These are phyloP conservation scores for Pterocles burchelli DNA, from an alignment of 2,113 vertebrate species.

Conservation along the genomic window DNA sequence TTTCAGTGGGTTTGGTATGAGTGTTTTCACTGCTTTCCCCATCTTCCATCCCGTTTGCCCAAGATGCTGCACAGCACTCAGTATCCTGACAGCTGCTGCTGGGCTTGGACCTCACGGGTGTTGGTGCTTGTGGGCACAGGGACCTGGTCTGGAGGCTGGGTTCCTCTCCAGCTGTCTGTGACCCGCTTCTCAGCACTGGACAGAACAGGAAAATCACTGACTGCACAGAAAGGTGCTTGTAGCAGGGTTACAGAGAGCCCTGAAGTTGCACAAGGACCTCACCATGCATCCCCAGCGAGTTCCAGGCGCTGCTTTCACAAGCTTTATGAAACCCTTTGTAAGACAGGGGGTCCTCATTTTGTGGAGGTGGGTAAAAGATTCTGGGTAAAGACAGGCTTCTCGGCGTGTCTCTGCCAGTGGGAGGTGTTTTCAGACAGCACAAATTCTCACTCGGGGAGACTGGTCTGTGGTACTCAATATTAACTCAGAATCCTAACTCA, in stretches of 20 bases:
- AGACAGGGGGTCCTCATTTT: neutral
- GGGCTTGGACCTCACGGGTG: neutral
- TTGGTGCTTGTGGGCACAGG: neutral
- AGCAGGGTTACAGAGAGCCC: neutral
- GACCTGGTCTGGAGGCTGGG: neutral
- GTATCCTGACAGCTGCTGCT: neutral
- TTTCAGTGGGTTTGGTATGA: neutral
- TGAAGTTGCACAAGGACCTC: neutral
- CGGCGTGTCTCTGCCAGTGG: neutral
- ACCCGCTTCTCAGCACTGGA: neutral
- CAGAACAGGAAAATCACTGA: too few relatives aligned
- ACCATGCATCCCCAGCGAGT: neutral
- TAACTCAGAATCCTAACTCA: neutral
- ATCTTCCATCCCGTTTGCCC: neutral
- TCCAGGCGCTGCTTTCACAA: neutral
- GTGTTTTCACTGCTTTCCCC: neutral
- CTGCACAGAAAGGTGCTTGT: neutral
- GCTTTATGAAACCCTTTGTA: neutral
- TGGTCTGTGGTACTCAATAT: neutral
- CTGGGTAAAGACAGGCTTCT: neutral
- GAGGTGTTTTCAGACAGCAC: neutral
- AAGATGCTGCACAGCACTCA: neutral
- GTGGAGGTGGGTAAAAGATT: neutral
- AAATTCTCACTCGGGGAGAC: neutral
- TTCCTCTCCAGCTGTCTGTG: neutral